These are phyloP conservation scores for Synanceia verrucosa DNA, from an alignment of 2,797 vertebrate genomes.

Conservation along the genomic window DNA sequence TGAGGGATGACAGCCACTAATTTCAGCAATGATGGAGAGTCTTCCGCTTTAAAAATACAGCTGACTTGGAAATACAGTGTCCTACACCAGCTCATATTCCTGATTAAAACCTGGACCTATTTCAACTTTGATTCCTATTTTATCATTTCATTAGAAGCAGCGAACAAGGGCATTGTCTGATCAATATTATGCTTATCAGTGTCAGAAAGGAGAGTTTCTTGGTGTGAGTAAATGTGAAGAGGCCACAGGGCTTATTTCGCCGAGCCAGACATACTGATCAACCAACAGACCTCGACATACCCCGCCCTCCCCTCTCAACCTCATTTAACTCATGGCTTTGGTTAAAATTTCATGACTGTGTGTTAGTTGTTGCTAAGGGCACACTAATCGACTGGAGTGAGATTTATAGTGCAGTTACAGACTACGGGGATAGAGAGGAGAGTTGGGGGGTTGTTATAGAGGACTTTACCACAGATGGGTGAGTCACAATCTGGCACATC, in stretches of 20 bases:
- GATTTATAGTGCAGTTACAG: slow-evolving; percentile 72
- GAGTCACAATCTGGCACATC: slow-evolving; percentile 76
- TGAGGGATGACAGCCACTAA: neutral
- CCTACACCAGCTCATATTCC: slow-evolving; percentile 45
- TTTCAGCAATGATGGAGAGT: neutral
- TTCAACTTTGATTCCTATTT: slow-evolving; percentile 52
- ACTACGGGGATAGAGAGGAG: slow-evolving; percentile 33
- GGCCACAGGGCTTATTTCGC: slow-evolving; percentile 53
- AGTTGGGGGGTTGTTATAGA: slow-evolving; percentile 45
- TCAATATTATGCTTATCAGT: slow-evolving; percentile 56
- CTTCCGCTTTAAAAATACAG: slow-evolving; percentile 13
- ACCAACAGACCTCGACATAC: slow-evolving; percentile 56
- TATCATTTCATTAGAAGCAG: slow-evolving; percentile 67
- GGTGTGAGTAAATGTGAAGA: slow-evolving; percentile 63
- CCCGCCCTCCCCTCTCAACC: slow-evolving; percentile 66
- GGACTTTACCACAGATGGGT: slow-evolving; percentile 58
- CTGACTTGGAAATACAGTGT: slow-evolving; percentile 45
- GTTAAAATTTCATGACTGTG: slow-evolving; percentile 79
- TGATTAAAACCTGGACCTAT: slow-evolving; percentile 55
- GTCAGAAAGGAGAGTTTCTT: slow-evolving; percentile 35
- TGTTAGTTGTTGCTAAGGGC: slow-evolving; percentile 78
- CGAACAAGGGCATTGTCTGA: slow-evolving; percentile 48
- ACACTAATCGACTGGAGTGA: slow-evolving; percentile 74
- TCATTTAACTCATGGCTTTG: slow-evolving; percentile 77
- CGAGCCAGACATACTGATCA: slow-evolving; percentile 60